These are phyloP conservation scores for Patella ulyssiponensis DNA, from an alignment of 2,888 invertebrate genomes.

Conservation along the genomic window DNA sequence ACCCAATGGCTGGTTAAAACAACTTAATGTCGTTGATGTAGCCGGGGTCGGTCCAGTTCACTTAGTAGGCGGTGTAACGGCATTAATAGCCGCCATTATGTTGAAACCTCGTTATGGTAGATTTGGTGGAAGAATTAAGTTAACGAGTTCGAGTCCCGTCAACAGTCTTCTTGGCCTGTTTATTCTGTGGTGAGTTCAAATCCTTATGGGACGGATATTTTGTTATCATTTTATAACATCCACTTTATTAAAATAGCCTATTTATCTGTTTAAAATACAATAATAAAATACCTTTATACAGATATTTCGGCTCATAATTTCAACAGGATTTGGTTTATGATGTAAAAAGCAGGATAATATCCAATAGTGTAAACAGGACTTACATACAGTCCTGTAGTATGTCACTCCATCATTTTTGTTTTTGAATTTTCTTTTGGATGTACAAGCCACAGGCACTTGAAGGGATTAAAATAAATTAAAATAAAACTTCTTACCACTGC, in stretches of 20 bases:
- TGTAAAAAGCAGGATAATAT: too few relatives aligned
- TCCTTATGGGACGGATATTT: not conserved
- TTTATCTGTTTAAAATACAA: too few relatives aligned
- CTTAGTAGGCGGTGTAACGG: slow-evolving; percentile 63
- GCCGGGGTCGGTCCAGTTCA: slow-evolving; percentile 76
- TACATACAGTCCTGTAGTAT: too few relatives aligned
- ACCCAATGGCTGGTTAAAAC: slow-evolving; percentile 80
- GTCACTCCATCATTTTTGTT: too few relatives aligned
- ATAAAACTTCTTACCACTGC: too few relatives aligned
- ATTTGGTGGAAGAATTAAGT: slow-evolving; percentile 29
- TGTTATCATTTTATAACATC: not conserved
- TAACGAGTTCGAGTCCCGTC: slow-evolving; percentile 41
- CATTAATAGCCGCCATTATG: slow-evolving; percentile 61
- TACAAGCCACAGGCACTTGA: too few relatives aligned
- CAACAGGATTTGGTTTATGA: too few relatives aligned
- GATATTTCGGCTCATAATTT: too few relatives aligned
- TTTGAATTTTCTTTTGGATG: not conserved
- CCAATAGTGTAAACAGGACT: too few relatives aligned
- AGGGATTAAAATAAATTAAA: too few relatives aligned
- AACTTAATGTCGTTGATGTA: slow-evolving; percentile 90
- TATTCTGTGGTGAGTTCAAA: slow-evolving; percentile 53
- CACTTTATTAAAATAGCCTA: not conserved
- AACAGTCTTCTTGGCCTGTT: slow-evolving; percentile 60
- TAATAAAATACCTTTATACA: too few relatives aligned
- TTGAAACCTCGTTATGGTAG: slow-evolving; percentile 58